Conservation (phyloP, 2,888 invertebrate species). For the Thereva unica region DNA sequence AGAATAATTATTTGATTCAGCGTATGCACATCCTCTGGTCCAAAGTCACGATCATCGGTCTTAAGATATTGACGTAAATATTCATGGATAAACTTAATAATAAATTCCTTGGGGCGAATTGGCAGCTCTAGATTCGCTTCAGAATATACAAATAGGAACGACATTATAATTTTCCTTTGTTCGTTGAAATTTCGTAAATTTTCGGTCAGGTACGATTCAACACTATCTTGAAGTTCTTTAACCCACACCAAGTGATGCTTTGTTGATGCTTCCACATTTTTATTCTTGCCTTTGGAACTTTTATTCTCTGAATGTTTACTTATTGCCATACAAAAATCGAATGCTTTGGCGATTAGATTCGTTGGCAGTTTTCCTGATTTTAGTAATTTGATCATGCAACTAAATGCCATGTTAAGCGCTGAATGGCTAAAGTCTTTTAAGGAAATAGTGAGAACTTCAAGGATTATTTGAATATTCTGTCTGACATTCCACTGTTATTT, state of each 20-base stretch:
- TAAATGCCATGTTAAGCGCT: conserved; percentile 53
- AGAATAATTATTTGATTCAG: conserved; percentile 55
- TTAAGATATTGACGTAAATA: conserved; percentile 50
- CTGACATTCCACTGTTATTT: conserved; percentile 51
- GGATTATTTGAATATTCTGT: conserved; percentile 53
- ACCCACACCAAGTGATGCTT: conserved; percentile 47
- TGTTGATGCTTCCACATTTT: background rate
- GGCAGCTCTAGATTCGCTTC: conserved; percentile 52
- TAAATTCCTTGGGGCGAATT: conserved; percentile 45
- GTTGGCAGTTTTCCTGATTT: conserved; percentile 51
- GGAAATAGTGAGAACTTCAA: conserved; percentile 52
- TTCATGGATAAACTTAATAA: conserved; percentile 50
- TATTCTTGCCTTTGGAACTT: conserved; percentile 31
- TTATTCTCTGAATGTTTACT: conserved; percentile 48
- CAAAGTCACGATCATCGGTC: conserved; percentile 45
- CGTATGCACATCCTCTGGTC: conserved; percentile 52
- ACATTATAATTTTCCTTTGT: conserved; percentile 50
- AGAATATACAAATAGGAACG: conserved; percentile 52
- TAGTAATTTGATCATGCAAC: conserved; percentile 49
- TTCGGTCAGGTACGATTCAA: conserved; percentile 46
- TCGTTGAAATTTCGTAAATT: conserved; percentile 50
- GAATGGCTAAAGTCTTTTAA: conserved; percentile 53
- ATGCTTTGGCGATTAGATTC: conserved; percentile 52
- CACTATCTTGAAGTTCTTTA: conserved; percentile 47
- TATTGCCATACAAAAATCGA: conserved; percentile 52